A percentile compares a stretch with the other conserved stretches of the same genome.
These are phyloP conservation scores for Anarrhichthys ocellatus DNA, from an alignment of 2,113 vertebrate genomes.

Conservation along the genomic window DNA sequence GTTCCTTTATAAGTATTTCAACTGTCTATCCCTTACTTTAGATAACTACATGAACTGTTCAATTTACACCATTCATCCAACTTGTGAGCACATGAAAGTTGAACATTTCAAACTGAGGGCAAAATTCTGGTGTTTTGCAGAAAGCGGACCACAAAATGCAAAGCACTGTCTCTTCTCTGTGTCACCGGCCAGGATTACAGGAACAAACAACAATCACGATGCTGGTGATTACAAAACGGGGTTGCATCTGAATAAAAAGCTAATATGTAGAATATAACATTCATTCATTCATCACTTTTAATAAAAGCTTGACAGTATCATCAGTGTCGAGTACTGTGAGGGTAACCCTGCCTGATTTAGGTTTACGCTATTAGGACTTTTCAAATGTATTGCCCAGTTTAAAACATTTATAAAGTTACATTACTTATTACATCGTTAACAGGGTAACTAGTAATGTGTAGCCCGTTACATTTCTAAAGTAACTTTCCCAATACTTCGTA, in stretches of 20 bases:
- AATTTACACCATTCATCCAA: neutral
- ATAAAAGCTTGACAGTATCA: neutral
- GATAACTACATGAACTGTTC: neutral
- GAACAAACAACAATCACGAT: neutral
- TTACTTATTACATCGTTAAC: neutral
- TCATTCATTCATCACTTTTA: no score
- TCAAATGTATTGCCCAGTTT: neutral
- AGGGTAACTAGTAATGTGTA: neutral
- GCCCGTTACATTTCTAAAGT: neutral
- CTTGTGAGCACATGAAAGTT: no score
- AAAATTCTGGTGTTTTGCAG: neutral
- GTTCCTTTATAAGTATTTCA: neutral
- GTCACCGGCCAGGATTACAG: neutral
- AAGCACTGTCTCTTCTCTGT: neutral
- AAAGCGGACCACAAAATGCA: neutral
- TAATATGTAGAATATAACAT: no score
- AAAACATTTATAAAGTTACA: neutral
- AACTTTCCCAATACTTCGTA: neutral
- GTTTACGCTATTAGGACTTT: neutral
- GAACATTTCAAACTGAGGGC: neutral
- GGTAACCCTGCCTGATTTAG: neutral
- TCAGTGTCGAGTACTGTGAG: neutral
- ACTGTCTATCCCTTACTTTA: neutral
- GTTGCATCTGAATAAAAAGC: no score
- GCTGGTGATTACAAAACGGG: neutral